Evolutionary conservation across 1,140 invertebrate genomes (phyloP).

Genomic region (Lordiphosa collinella): DNA sequence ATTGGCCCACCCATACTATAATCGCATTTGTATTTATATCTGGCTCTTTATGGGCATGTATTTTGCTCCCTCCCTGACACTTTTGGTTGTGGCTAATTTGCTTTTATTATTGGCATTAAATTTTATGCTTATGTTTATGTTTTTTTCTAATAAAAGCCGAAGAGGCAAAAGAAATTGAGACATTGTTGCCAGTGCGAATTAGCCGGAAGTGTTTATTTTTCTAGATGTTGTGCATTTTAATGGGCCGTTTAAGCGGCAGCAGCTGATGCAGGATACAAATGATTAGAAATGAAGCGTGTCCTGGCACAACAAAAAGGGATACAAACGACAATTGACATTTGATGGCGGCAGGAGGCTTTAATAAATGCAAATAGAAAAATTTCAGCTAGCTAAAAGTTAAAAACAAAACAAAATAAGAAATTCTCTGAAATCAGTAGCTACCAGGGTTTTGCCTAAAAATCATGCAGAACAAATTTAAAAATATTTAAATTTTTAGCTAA

Average conservation of each 20-base stretch:
- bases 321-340: too few relatives aligned
- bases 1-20: slow-evolving; percentile 53
- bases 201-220: slow-evolving; percentile 52
- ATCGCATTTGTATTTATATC: slow-evolving; percentile 57
- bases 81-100: slow-evolving; percentile 69
- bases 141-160: slow-evolving; percentile 60
- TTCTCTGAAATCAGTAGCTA: too few relatives aligned
- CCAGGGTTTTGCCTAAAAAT: too few relatives aligned
- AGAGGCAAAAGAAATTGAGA: slow-evolving; percentile 59
- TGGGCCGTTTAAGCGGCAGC: slow-evolving; percentile 50
- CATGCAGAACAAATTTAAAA: too few relatives aligned
- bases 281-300: slow-evolving; percentile 5
- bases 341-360: too few relatives aligned
- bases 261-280: slow-evolving; percentile 16
- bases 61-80: slow-evolving; percentile 15
- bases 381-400: too few relatives aligned
- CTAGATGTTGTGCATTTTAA: slow-evolving; percentile 61
- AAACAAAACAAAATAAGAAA: too few relatives aligned
- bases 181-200: slow-evolving; percentile 61
- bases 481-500: too few relatives aligned
- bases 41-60: slow-evolving; percentile 52
- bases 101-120: slow-evolving; percentile 73
- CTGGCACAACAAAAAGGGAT: too few relatives aligned
- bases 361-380: too few relatives aligned
- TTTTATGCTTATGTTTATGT: slow-evolving; percentile 69